Evolutionary conservation across 1,140 invertebrate species (phyloP).

Genomic region (Orius laevigatus): DNA sequence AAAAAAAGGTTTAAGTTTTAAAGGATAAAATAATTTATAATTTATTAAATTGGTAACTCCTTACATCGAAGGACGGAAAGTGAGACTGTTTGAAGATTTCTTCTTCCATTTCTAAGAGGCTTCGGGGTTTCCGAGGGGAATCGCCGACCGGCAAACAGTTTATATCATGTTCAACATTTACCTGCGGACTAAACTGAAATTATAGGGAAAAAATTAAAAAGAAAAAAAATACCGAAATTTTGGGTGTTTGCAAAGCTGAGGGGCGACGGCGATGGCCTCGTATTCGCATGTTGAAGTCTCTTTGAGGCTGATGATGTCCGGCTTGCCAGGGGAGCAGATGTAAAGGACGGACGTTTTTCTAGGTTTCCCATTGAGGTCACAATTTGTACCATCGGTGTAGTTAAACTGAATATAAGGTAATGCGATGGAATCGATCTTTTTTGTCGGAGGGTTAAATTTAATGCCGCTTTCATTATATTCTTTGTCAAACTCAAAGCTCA

Average conservation of each 20-base stretch:
- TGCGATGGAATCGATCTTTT: conserved; percentile 67
- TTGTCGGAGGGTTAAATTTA: conserved; percentile 13
- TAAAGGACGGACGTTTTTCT: conserved; percentile 64
- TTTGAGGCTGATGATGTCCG: conserved; percentile 84
- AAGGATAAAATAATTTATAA: too few relatives aligned
- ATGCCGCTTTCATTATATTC: conserved; percentile 12
- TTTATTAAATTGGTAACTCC: not conserved
- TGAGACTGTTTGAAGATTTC: conserved; percentile 51
- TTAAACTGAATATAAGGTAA: conserved; percentile 70
- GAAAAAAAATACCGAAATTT: conserved; percentile 47
- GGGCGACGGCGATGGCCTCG: conserved; percentile 73
- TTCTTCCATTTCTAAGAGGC: conserved; percentile 49
- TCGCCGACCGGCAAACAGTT: conserved; percentile 55
- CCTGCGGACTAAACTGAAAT: conserved; percentile 38
- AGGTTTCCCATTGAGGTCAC: conserved; percentile 74
- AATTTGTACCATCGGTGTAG: conserved; percentile 61
- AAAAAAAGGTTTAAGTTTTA: not conserved
- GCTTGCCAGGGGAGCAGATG: conserved; percentile 69
- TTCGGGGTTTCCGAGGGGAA: conserved; percentile 54
- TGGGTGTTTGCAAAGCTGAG: conserved; percentile 72
- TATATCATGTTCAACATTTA: conserved; percentile 63
- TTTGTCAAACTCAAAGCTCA: conserved; percentile 23
- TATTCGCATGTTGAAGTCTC: conserved; percentile 90
- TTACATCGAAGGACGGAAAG: conserved; percentile 8
- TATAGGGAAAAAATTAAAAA: not conserved